phyloP scores from a whole-genome alignment of 2,797 vertebrate species.

The Morelia viridis region DNA sequence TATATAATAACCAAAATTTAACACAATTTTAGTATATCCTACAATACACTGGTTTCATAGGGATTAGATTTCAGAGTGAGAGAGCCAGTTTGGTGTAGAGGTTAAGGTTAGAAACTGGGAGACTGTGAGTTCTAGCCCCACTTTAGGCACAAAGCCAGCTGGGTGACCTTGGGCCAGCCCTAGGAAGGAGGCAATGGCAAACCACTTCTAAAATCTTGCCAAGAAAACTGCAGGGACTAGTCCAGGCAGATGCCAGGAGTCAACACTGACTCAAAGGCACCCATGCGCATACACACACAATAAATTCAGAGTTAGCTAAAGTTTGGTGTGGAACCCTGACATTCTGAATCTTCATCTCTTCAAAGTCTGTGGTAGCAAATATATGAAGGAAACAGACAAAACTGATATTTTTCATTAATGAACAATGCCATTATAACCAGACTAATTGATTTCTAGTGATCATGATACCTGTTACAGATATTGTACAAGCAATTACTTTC shows the following conservation, averaged over 20 bases:
- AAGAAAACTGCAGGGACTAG: not conserved
- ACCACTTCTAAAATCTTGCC: not conserved
- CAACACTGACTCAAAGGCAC: not conserved
- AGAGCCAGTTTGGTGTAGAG: not conserved
- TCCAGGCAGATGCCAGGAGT: not conserved
- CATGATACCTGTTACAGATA: not conserved
- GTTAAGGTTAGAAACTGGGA: not conserved
- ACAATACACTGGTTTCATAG: not conserved
- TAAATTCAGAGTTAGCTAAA: not conserved
- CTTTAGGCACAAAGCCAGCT: not conserved
- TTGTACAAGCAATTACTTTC: not conserved
- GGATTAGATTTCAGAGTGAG: not conserved
- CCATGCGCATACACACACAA: not conserved
- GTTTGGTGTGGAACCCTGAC: not conserved
- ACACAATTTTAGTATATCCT: not conserved
- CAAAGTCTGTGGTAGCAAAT: not conserved
- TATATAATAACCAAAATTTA: not conserved
- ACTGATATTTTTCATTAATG: not conserved
- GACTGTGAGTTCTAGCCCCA: not conserved
- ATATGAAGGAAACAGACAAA: not conserved
- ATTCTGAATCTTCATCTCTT: not conserved
- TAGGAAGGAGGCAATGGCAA: not conserved
- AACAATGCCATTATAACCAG: not conserved
- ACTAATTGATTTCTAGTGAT: not conserved
- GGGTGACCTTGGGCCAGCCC: not conserved